Evolutionary conservation across 2,888 invertebrate species (phyloP), one percentile per base, ranked within the genome.

Genomic region (Charanyca ferruginea): DNA sequence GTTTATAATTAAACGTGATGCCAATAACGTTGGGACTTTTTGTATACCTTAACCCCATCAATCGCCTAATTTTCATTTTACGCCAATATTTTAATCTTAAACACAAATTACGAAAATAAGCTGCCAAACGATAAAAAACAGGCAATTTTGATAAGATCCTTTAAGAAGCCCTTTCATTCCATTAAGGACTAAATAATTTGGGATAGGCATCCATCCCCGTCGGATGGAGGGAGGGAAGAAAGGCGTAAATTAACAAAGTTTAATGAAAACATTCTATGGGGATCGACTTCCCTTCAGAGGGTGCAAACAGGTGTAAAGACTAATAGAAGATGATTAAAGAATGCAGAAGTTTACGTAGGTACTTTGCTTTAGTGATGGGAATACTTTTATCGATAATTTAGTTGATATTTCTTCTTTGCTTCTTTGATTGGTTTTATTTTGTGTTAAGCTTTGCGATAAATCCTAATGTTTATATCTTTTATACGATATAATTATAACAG

Each of bases 171-270:
- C 51, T 62, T 77, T 72, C 61, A 74, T 65, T 67, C 48, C 41
- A 70, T 67, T 71, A 63, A 53, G 51, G 65, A 55, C 58, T 52
- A 66, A 75, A 80, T 80, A 65, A 81, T 80, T 73, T 70, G 25
- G 42, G 54, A 47, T 49, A 32, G 38, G 55, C 68, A 55, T 62
- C 67, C 63, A 22, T 60, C 71, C 52, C 35, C 25, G n/a, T 28
- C 54, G 51, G 47, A 44, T 44, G 44, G 45, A 38, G 20, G 20
- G 20, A 32, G 47, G 48, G 51, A 62, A 52, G 72, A 73, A 80
- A 78, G 74, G 83, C 81, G 85, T 81, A 89, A 91, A 92, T 93
- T 92, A 92, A 90, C 88, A 89, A 93, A 93, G 92, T 93, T 93
- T 90, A 92, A 93, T 93, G 90, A 91, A 93, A 93, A 91, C 90